Conservation (phyloP, 2,888 invertebrate species). For the Caenorhabditis sp. region DNA sequence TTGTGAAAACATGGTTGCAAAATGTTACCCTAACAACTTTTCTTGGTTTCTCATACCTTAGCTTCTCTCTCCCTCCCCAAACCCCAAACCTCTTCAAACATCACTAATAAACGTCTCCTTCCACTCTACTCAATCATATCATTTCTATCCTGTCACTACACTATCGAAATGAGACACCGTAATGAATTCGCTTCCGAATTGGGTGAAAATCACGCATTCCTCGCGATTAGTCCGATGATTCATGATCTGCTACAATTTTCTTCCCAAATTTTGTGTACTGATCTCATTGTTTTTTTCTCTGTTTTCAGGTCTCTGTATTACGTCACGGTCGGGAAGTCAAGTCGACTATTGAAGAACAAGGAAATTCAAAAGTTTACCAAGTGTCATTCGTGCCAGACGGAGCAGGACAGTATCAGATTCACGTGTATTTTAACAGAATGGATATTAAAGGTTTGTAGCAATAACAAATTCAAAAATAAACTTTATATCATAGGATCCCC, state of each 20-base stretch:
- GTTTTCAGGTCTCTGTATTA: conserved; percentile 78
- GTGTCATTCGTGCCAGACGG: conserved; percentile 86
- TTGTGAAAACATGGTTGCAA: no score
- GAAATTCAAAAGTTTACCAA: conserved; percentile 52
- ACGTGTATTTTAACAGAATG: conserved; percentile 95
- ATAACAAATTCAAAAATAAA: no score
- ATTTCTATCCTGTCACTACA: conserved; percentile 54
- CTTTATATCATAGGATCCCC: no score
- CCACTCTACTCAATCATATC: conserved; percentile 24
- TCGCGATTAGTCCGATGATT: conserved; percentile 26
- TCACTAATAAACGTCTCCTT: no score
- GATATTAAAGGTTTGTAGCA: conserved; percentile 87
- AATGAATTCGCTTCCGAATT: conserved; percentile 25
- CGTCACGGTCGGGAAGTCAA: conserved; percentile 85
- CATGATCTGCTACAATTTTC: conserved; percentile 35
- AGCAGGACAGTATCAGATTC: conserved; percentile 88
- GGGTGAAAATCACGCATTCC: conserved; percentile 42
- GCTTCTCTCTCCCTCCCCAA: no score
- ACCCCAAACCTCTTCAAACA: no score
- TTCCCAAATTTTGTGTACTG: no score
- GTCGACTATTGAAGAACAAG: conserved; percentile 85
- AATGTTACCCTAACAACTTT: no score
- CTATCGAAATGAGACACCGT: conserved; percentile 10
- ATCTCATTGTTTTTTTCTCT: no score
- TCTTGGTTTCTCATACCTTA: no score